Base-by-base conservation (phyloP, 2,113 vertebrate species). In the Cinclus mexicanus region DNA sequence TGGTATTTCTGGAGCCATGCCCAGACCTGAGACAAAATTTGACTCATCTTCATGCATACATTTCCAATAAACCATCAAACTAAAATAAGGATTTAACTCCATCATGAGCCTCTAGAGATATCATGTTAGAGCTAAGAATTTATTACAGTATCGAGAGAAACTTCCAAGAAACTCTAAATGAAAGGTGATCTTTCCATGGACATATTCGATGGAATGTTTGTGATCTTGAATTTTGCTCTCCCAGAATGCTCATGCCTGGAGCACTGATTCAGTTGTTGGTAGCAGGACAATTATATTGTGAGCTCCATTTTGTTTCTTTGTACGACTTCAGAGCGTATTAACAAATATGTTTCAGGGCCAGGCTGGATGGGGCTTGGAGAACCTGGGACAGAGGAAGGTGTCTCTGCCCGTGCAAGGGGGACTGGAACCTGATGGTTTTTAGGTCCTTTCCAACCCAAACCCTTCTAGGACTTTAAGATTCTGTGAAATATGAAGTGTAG, bases 21-120 rank as follows among this genome's bases (percentile, higher is more conserved):
- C 95, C 83, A 71, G 93, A 96, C 22, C 12, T 88, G 90, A 96
- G 83, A 93, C 76, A 96, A 97, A 96, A 96, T 86, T 94, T 96
- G 92, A 96, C 90, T 96, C 94, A 96, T 94, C 83, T 92, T 92
- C 85, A 87, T 60, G 83, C 85, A 96, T 83, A 86, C 20, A 96
- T 89, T 96, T 94, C 80, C 88, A 93, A 87, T 75, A 90, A 81
- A 94, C 49, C 79, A 90, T 42, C 68, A 75, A 88, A 90, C 79
- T 96, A 95, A 96, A 92, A 87, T 81, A 92, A 81, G 71, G 56
- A 57, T 83, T 88, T 90, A 83, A 93, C 49, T 84, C 83, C 60
- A 94, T 95, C 92, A 90, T 22, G 12, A 95, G 85, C 59, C 86
- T 77, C 83, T 52, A 81, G 60, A 5, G 2, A n/a, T 74, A 94